Evolutionary conservation across 2,797 vertebrate genomes (phyloP).

Genomic region (Gymnothorax reevesii): DNA sequence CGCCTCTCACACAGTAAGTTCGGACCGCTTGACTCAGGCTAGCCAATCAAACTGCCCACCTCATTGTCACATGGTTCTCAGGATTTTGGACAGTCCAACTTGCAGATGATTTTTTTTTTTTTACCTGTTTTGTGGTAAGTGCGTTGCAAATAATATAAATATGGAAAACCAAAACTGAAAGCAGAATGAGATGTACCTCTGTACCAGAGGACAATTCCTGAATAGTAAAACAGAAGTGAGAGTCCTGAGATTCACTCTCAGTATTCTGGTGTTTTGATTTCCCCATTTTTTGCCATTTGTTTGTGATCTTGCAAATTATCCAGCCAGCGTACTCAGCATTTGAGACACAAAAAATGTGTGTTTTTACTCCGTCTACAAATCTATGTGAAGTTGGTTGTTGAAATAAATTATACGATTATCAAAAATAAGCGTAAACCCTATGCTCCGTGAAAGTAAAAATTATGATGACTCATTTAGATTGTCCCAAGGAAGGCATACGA

Average conservation of each 20-base stretch:
- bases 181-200: neutral
- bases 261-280: neutral
- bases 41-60: no score
- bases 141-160: neutral
- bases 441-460: neutral
- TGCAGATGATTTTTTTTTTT: no score
- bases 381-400: neutral
- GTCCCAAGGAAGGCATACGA: neutral
- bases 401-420: neutral
- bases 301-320: neutral
- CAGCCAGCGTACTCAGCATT: neutral
- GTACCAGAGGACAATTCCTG: neutral
- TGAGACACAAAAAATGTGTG: neutral
- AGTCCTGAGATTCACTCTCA: neutral
- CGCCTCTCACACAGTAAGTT: conserved; percentile 22
- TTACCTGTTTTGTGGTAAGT: no score
- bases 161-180: neutral
- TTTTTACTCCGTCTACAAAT: neutral
- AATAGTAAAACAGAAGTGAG: neutral
- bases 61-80: neutral
- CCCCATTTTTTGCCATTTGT: neutral
- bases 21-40: neutral
- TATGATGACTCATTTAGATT: neutral
- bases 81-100: no score
- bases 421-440: neutral